phyloP scores from a whole-genome alignment of 2,113 vertebrate genomes.

The Nothocercus nigrocapillus region DNA sequence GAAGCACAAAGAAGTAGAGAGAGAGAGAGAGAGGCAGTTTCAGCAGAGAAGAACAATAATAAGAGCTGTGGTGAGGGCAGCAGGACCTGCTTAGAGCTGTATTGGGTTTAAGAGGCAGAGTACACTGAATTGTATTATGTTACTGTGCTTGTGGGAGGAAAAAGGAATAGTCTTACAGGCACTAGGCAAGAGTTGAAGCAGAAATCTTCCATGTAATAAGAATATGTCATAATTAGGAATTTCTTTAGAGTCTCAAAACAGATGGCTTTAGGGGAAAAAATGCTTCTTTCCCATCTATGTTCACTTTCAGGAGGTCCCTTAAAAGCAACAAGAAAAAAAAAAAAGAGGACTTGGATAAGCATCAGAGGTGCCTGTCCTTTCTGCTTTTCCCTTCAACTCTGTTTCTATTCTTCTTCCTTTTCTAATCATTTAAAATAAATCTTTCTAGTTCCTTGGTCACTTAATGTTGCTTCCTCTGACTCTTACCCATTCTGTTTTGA shows the following conservation, averaged over 20 bases:
- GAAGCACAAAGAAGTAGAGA: not conserved
- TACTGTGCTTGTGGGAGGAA: not conserved
- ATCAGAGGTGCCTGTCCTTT: not conserved
- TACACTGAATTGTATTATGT: not conserved
- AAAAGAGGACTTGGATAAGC: not conserved
- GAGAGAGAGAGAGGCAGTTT: not conserved
- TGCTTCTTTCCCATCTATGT: not conserved
- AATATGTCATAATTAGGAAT: not conserved
- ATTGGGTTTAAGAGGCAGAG: no score
- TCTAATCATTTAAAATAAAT: not conserved
- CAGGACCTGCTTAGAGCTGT: not conserved
- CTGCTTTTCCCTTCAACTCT: not conserved
- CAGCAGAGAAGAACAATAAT: not conserved
- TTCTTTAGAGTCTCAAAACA: not conserved
- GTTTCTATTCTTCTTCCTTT: not conserved
- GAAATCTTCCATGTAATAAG: not conserved
- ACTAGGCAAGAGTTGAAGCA: not conserved
- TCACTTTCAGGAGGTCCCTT: not conserved
- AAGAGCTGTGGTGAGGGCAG: not conserved
- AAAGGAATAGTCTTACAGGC: not conserved
- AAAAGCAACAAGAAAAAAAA: not conserved
- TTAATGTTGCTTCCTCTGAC: not conserved
- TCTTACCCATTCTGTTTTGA: not conserved
- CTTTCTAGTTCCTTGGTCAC: not conserved
- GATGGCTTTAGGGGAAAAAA: not conserved